Base-by-base conservation (phyloP, 2,797 vertebrate genomes). In the Gymnoscopelus microlampas region DNA sequence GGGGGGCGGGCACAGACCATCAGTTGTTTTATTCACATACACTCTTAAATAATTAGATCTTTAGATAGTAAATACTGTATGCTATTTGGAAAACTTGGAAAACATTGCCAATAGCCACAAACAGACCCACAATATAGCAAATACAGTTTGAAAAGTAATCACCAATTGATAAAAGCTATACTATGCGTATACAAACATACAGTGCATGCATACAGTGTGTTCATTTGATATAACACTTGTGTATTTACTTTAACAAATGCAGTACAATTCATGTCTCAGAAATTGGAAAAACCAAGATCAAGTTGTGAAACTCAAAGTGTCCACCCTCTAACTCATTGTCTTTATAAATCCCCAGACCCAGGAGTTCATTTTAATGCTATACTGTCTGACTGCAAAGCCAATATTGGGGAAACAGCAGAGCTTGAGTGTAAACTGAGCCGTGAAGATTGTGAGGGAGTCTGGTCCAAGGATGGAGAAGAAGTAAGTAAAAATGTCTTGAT, bases 401-500 rank as follows among this genome's bases (percentile, higher is more conserved):
- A 88, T 70, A 85, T 94, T 26, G 96, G 95, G 55, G 91, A 95
- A 53, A 60, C 91, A 1, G 91, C 93, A n/a, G 85, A 93, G 61
- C 79, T 98, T 23, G 92, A 93, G 67, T 97, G 95, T 70, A 94
- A 93, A 78, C 80, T 97, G 78, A 95, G 91, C 88, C 91, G 77
- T 0, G 91, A 95, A 26, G 90, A 94, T 0, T 93, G 94, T 55
- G 74, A 85, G 2, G 96, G 95, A n/a, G 57, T 79, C 69, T 97
- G 96, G 96, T 96, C 94, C 84, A 97, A 95, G 84, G 95, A 97
- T 66, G 96, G 96, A 48, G 74, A 86, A 0, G 92, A 98, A 95
- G 97, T 98, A 78, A 77, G 73, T 39, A 51, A 72, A 51, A 2
- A 13, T 11, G 69, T 3, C 5, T 3, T 35, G 14, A 49, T 13